Conservation (phyloP, 2,113 vertebrate genomes). For the Rhabdornis inornatus region DNA sequence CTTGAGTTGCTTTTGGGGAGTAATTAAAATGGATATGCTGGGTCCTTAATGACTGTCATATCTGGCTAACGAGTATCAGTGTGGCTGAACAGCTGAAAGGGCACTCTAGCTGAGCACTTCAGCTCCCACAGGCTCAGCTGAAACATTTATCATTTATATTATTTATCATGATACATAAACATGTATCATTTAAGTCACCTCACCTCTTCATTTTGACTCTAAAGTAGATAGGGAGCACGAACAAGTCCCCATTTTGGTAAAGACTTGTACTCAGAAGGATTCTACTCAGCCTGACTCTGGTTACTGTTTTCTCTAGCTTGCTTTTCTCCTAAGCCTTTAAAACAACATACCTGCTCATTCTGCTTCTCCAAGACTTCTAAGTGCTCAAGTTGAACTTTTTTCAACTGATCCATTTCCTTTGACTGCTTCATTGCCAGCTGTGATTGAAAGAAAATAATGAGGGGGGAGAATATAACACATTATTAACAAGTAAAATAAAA, state of each 20-base stretch:
- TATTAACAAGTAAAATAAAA: not conserved
- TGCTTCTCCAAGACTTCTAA: slow-evolving; percentile 95
- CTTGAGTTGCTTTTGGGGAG: not conserved
- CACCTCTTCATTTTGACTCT: not conserved
- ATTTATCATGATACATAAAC: too few relatives aligned
- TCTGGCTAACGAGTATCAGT: not conserved
- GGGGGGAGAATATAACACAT: not conserved
- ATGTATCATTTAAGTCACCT: not conserved
- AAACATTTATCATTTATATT: too few relatives aligned
- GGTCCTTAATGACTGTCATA: not conserved
- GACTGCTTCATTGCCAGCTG: slow-evolving; percentile 97
- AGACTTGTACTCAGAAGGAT: not conserved
- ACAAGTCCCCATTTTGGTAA: not conserved
- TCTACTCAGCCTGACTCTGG: not conserved
- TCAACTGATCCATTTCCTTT: slow-evolving; percentile 95
- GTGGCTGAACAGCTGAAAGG: not conserved
- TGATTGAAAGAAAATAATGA: not conserved
- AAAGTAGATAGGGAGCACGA: fast-evolving
- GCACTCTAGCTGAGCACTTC: not conserved
- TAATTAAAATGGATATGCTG: not conserved
- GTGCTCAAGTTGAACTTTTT: slow-evolving; percentile 94
- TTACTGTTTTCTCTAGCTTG: not conserved
- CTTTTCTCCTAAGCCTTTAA: not conserved
- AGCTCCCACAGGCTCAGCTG: not conserved
- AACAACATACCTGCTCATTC: slow-evolving; percentile 90